phyloP scores from a whole-genome alignment of 1,140 invertebrate genomes.

The Hormaphis cornu region DNA sequence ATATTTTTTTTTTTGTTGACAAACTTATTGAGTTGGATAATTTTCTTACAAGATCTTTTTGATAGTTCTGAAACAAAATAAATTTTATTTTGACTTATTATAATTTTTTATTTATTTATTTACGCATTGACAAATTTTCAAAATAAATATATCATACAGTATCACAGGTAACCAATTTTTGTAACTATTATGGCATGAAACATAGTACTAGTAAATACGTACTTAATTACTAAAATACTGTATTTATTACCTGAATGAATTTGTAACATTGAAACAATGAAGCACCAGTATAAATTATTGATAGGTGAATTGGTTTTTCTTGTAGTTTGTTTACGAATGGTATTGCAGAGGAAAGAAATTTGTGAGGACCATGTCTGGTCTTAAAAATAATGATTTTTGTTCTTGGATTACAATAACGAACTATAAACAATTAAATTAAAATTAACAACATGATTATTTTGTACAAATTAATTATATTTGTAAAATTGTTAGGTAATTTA shows the following conservation, averaged over 20 bases:
- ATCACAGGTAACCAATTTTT: too few relatives aligned
- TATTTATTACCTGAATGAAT: conserved; percentile 49
- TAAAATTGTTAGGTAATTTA: too few relatives aligned
- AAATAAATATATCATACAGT: too few relatives aligned
- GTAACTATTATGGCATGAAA: too few relatives aligned
- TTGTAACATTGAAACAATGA: conserved; percentile 66
- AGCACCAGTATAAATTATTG: conserved; percentile 62
- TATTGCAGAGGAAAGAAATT: conserved; percentile 55
- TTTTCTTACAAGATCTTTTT: conserved; percentile 35
- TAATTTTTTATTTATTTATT: too few relatives aligned
- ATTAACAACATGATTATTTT: too few relatives aligned
- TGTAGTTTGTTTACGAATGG: conserved; percentile 56
- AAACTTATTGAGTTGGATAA: background rate
- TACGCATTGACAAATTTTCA: too few relatives aligned
- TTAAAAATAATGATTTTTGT: conserved; percentile 63
- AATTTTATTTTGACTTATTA: conserved; percentile 16
- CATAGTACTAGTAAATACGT: too few relatives aligned
- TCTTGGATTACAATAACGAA: conserved; percentile 66
- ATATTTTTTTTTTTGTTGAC: conserved; percentile 2
- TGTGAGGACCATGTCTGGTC: conserved; percentile 60
- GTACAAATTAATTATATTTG: too few relatives aligned
- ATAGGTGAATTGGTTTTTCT: conserved; percentile 50
- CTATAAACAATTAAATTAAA: conserved; percentile 41
- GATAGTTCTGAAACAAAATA: conserved; percentile 37
- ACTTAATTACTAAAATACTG: background rate